These are phyloP conservation scores for Pygoscelis antarcticus DNA, from an alignment of 2,113 vertebrate species.

Conservation along the genomic window DNA sequence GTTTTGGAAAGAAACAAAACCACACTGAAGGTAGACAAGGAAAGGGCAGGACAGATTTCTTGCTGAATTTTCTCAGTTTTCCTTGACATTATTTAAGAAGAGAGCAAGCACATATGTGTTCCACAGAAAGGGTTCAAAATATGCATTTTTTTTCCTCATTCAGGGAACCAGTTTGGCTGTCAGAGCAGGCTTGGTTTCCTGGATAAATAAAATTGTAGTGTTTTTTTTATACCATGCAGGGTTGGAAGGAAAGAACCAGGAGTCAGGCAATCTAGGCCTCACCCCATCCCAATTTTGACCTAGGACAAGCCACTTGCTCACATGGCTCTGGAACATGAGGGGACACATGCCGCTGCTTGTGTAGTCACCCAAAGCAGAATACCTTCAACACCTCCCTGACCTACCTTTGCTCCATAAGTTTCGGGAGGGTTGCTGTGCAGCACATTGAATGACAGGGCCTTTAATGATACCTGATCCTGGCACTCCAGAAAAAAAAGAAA, in stretches of 20 bases:
- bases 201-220: not conserved
- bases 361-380: not conserved
- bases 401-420: not conserved
- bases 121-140: not conserved
- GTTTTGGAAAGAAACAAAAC: constrained; percentile 62
- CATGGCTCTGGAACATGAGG: not conserved
- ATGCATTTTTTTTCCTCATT: not conserved
- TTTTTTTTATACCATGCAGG: not conserved
- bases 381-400: not conserved
- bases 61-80: not conserved
- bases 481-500: not conserved
- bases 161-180: not conserved
- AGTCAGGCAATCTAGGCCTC: not conserved
- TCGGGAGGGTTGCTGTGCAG: not conserved
- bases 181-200: not conserved
- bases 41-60: not conserved
- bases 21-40: not conserved
- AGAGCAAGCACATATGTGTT: not conserved
- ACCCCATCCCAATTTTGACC: not conserved
- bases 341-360: not conserved
- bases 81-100: not conserved
- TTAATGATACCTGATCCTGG: not conserved
- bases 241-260: not conserved
- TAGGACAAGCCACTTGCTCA: not conserved
- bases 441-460: not conserved